Evolutionary conservation across 2,888 invertebrate species (phyloP), one percentile per base, ranked within the genome.

Genomic region (Phlogophora meticulosa): DNA sequence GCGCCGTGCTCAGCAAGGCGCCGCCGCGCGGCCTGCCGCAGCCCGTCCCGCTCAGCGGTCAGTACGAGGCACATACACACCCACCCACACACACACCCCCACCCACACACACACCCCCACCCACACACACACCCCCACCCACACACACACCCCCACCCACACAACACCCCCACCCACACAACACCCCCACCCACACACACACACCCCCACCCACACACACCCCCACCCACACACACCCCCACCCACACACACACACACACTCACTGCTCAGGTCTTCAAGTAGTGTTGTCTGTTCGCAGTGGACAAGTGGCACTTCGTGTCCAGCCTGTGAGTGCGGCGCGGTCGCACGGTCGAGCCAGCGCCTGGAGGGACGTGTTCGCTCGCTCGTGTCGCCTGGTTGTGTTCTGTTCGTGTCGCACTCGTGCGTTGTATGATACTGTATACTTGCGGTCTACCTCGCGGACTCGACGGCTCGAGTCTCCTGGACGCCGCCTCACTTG

Each of bases 1-100:
- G 96, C 76, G 96, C 97, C 67, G 89, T 96, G 77, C 90, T 98
- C 7, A 94, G 76, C 57, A 9, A n/a, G 60, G 82, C 84, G 75
- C 69, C 80, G 57, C 75, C 76, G 45, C 76, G 61, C 36, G 64
- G 69, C 2, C 72, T 76, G 62, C 79, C 78, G 65, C 72, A 55
- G 59, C 66, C 64, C 38, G 7, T 75, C 49, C 81, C 78, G 42
- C 62, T 57, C 42, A 10, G 17, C 48, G 73, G 73, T 72, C 20
- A 17, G 72, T 69, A n/a, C n/a, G n/a, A n/a, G n/a, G n/a, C n/a
- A n/a, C n/a, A n/a, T n/a, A n/a, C n/a, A n/a, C n/a, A n/a, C n/a
- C n/a, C n/a, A n/a, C n/a, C n/a, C n/a, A n/a, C n/a, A n/a, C n/a
- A n/a, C n/a, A n/a, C n/a, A n/a, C n/a, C n/a, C n/a, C n/a, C n/a